A percentile compares a stretch with the other conserved stretches of the same genome.
Evolutionary conservation across 2,888 invertebrate species (phyloP).

Genomic region (Urechis unicinctus): DNA sequence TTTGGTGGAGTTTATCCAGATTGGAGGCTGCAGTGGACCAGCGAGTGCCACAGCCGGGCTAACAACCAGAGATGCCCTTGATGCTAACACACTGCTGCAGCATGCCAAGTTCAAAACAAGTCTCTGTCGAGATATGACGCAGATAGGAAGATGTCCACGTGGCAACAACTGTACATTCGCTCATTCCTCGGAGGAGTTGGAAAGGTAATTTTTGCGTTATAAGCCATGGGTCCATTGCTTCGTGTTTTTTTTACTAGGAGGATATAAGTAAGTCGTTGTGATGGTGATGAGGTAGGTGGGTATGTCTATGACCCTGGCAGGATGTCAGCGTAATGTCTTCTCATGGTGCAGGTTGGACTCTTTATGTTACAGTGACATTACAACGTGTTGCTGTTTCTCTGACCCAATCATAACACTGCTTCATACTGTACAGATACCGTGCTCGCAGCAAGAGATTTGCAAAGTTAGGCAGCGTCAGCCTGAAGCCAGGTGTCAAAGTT

Average conservation of each 20-base stretch:
- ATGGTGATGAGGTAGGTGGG: too few species aligned
- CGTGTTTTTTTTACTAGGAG: too few species aligned
- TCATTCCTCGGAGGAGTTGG: constrained; percentile 83
- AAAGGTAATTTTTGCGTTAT: too few species aligned
- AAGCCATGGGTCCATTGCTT: too few species aligned
- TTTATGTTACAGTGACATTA: too few species aligned
- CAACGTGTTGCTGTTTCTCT: background rate
- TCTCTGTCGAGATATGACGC: constrained; percentile 78
- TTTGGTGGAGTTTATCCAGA: constrained; percentile 70
- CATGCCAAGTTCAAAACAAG: constrained; percentile 68
- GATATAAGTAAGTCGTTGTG: too few species aligned
- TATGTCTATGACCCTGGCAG: too few species aligned
- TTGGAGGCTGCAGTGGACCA: constrained; percentile 64
- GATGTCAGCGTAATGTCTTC: too few species aligned
- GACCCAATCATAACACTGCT: background rate
- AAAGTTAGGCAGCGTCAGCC: background rate
- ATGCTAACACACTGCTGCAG: background rate
- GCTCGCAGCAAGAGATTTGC: background rate
- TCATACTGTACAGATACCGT: background rate
- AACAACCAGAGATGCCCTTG: background rate
- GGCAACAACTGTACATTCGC: constrained; percentile 85
- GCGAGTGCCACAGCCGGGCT: background rate
- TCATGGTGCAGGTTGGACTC: too few species aligned
- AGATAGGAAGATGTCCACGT: constrained; percentile 75
- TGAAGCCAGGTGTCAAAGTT: background rate